A percentile compares a stretch with the other conserved stretches of the same genome.
phyloP scores from a whole-genome alignment of 1,140 invertebrate species.

The Drosophila pseudoananassae region DNA sequence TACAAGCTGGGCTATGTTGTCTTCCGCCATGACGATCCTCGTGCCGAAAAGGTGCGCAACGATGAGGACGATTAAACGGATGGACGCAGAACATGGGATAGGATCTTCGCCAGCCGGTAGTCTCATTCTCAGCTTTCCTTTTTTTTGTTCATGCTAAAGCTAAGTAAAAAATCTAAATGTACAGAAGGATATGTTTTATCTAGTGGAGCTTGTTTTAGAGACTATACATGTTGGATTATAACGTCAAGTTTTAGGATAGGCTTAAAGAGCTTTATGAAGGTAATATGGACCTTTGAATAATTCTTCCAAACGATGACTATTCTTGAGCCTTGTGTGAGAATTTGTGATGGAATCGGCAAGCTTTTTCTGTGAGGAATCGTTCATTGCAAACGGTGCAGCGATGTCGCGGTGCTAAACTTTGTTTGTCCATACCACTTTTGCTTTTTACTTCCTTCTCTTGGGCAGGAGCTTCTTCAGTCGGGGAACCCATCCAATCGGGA shows the following conservation, averaged over 20 bases:
- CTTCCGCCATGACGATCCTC: conserved; percentile 87
- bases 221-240: not conserved
- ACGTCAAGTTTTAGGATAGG: not conserved
- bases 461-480: not conserved
- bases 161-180: conserved; percentile 61
- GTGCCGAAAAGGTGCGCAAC: conserved; percentile 85
- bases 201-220: not conserved
- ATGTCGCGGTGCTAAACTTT: not conserved
- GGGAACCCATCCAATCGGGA: not conserved
- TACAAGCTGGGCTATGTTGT: conserved; percentile 87
- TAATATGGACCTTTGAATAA: too few species aligned
- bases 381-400: conserved; percentile 23
- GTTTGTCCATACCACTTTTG: not conserved
- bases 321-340: conserved; percentile 18
- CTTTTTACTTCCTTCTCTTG: not conserved
- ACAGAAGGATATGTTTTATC: not conserved
- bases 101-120: conserved; percentile 10
- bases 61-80: conserved; percentile 71
- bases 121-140: conserved; percentile 34
- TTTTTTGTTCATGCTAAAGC: conserved; percentile 51
- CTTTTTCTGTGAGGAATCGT: conserved; percentile 29
- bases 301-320: too few species aligned
- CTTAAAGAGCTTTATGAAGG: too few species aligned
- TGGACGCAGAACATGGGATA: not conserved
- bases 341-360: conserved; percentile 29